Conservation (phyloP, 2,888 invertebrate genomes). For the Hoplodrina blanda region DNA sequence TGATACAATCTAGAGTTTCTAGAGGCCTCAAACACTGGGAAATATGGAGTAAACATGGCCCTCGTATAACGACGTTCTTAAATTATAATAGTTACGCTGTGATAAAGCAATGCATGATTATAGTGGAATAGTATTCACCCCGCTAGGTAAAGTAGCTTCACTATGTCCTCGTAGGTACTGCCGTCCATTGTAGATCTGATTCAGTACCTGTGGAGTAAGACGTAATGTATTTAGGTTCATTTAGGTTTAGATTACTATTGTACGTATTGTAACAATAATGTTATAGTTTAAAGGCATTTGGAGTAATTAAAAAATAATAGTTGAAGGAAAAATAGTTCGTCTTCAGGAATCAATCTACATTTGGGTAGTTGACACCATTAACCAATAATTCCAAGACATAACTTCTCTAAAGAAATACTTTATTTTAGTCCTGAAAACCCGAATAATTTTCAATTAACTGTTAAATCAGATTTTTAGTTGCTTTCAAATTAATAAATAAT, state of each 20-base stretch:
- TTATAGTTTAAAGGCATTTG: slow-evolving; percentile 15
- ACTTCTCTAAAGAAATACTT: too few relatives aligned
- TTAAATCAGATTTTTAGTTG: too few relatives aligned
- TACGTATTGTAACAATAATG: slow-evolving; percentile 11
- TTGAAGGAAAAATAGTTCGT: slow-evolving; percentile 6
- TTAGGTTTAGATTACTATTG: slow-evolving; percentile 12
- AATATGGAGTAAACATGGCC: slow-evolving; percentile 22
- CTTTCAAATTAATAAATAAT: too few relatives aligned
- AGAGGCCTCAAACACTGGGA: background rate
- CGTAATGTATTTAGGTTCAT: slow-evolving; percentile 24
- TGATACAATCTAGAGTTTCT: background rate
- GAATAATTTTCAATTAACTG: too few relatives aligned
- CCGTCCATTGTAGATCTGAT: slow-evolving; percentile 42
- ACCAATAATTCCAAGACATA: too few relatives aligned
- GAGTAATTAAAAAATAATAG: slow-evolving; percentile 1
- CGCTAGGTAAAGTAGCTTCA: slow-evolving; percentile 31
- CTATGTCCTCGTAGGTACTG: slow-evolving; percentile 6
- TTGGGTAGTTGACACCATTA: too few relatives aligned
- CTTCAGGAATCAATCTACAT: background rate
- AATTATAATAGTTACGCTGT: slow-evolving; percentile 72
- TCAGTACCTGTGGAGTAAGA: slow-evolving; percentile 41
- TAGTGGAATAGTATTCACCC: slow-evolving; percentile 37
- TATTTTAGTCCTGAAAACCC: too few relatives aligned
- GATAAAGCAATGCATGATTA: slow-evolving; percentile 79
- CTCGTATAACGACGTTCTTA: slow-evolving; percentile 23